Percentiles rank a stretch among this genome's conserved stretches.
These are phyloP conservation scores for Percopsis transmontana DNA, from an alignment of 2,113 vertebrate species.

Conservation along the genomic window DNA sequence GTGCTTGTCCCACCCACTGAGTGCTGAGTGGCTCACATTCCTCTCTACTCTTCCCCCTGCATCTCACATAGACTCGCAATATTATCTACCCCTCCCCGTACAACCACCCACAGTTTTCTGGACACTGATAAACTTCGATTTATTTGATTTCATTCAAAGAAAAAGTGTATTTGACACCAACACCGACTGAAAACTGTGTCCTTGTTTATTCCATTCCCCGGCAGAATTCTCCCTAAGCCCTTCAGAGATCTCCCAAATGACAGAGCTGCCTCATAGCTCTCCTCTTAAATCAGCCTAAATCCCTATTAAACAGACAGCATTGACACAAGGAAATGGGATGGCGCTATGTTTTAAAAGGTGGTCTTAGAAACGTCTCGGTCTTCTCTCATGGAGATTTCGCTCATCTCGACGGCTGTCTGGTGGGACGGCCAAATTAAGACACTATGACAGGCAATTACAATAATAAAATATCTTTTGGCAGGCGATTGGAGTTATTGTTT, in stretches of 20 bases:
- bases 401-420: background rate
- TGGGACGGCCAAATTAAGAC: conserved; percentile 2
- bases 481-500: conserved; percentile 37
- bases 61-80: too few species aligned
- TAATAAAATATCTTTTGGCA: conserved; percentile 52
- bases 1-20: too few species aligned
- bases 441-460: conserved; percentile 48
- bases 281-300: conserved; percentile 4
- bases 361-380: conserved; percentile 21
- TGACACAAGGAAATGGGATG: conserved; percentile 19
- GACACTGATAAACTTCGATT: background rate
- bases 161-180: background rate
- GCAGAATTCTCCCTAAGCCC: background rate
- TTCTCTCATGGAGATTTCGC: conserved; percentile 15
- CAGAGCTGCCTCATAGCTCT: background rate
- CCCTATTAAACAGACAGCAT: conserved; percentile 7
- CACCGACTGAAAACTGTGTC: conserved; percentile 1
- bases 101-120: background rate
- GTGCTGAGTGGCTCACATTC: too few species aligned
- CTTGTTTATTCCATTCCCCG: conserved; percentile 18
- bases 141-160: background rate
- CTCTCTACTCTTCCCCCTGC: too few species aligned
- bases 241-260: conserved; percentile 15
- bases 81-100: too few species aligned
- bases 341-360: conserved; percentile 17